Percentiles rank a stretch among this genome's conserved stretches.
Conservation (phyloP, 2,888 invertebrate genomes). For the Zele albiditarsus region DNA sequence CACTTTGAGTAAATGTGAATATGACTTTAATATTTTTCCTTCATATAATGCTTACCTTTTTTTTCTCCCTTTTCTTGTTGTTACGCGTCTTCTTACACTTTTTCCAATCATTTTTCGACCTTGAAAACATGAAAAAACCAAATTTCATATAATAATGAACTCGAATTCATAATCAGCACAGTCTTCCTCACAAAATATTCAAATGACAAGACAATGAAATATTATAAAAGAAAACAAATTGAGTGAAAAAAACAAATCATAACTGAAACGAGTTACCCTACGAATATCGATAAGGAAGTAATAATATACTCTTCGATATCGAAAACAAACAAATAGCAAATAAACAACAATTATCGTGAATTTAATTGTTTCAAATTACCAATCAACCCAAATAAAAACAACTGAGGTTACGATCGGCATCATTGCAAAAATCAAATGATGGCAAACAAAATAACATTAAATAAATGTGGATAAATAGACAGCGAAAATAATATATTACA, state of each 20-base stretch:
- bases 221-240: no score
- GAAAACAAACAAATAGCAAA: not conserved
- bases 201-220: no score
- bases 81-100: slow-evolving; percentile 71
- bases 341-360: not conserved
- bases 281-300: no score
- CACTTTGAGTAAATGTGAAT: no score
- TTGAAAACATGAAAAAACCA: slow-evolving; percentile 55
- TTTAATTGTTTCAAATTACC: no score
- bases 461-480: slow-evolving; percentile 9
- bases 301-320: no score
- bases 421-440: slow-evolving; percentile 11
- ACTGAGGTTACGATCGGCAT: slow-evolving; percentile 29
- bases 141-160: not conserved
- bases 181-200: no score
- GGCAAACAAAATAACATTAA: not conserved
- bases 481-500: slow-evolving; percentile 20
- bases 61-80: slow-evolving; percentile 70
- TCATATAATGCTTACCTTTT: slow-evolving; percentile 63
- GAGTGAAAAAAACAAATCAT: no score
- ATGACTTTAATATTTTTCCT: no score
- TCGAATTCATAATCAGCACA: not conserved
- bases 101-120: slow-evolving; percentile 73
- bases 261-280: no score
- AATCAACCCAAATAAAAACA: not conserved